Evolutionary conservation across 1,140 invertebrate genomes (phyloP).

Genomic region (Drosophila serrata): DNA sequence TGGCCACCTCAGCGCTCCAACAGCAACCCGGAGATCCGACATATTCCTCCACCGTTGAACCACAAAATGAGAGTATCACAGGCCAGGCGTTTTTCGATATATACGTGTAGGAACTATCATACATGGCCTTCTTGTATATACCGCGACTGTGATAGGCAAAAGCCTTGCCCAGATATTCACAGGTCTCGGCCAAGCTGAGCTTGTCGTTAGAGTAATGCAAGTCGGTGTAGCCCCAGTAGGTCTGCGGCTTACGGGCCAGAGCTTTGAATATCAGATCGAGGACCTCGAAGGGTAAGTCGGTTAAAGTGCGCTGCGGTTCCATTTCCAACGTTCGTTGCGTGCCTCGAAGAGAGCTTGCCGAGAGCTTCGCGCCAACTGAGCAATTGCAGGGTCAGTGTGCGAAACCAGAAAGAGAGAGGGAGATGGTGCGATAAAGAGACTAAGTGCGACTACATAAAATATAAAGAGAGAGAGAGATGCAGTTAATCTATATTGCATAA

Average conservation of each 20-base stretch:
- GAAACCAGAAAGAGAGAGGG: neutral
- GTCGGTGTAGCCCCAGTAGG: no score
- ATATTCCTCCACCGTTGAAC: neutral
- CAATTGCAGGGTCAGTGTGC: neutral
- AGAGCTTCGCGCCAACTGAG: neutral
- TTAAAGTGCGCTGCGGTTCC: neutral
- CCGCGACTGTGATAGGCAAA: constrained; percentile 11
- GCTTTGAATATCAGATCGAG: neutral
- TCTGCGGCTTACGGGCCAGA: neutral
- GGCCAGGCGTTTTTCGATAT: neutral
- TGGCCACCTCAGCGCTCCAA: neutral
- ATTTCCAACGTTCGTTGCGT: neutral
- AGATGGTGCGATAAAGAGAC: neutral
- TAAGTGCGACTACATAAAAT: no score
- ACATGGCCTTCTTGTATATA: neutral
- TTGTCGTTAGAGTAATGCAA: neutral
- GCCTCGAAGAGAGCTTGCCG: neutral
- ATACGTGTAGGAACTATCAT: neutral
- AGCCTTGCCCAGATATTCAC: constrained; percentile 1
- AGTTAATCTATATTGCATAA: no score
- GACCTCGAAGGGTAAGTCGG: constrained; percentile 5
- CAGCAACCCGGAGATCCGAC: no score
- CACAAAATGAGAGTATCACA: neutral
- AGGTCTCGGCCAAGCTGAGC: neutral
- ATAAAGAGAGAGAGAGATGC: neutral